Base-by-base conservation (phyloP, 1,140 invertebrate species). In the Hylyphantes graminicola region DNA sequence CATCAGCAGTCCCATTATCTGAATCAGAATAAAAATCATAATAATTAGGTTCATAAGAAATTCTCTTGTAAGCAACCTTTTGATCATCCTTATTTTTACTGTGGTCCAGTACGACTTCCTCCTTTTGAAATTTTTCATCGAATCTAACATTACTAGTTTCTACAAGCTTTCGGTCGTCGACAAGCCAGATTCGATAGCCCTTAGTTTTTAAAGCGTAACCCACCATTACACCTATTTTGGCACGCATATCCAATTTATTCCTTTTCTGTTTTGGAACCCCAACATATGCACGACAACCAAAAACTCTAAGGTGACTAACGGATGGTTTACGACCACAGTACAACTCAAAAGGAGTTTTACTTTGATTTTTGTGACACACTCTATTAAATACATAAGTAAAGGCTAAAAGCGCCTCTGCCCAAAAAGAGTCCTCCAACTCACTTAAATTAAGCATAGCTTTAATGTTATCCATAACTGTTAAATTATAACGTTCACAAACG, bases 281-380 rank as follows among this genome's bases (percentile, higher is more conserved):
- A 15, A 65, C 75, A 54, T 65, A 63, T 54, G 75, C 75, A 10
- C 9, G 10, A 64, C 48, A 64, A 13, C 75, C 75, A 77, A 64
- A 77, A n/a, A 0, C 35, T 21, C 64, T 77, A 7, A 77, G 50
- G 48, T 65, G 75, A 7, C 11, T n/a, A 64, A 77, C 75, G 15
- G 59, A 64, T 4, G 59, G 61, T 7, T 65, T 63, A 48, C 51
- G 9, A 64, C 61, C 59, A 10, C 17, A n/a, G 64, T 50, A 64
- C 2, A 64, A 12, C 19, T 77, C 15, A 53, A 65, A 77, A 11
- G 48, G 75, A n/a, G 51, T 54, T 50, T 63, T 64, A 50, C 5
- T 63, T 12, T 51, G 7, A 21, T 77, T 57, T n/a, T 77, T 77
- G 17, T 77, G 75, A 64, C 61, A 77, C 0, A 77, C 19, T 0